Evolutionary conservation across 1,140 invertebrate species (phyloP), one percentile per base, ranked within the genome.

Genomic region (Drosophila erecta): DNA sequence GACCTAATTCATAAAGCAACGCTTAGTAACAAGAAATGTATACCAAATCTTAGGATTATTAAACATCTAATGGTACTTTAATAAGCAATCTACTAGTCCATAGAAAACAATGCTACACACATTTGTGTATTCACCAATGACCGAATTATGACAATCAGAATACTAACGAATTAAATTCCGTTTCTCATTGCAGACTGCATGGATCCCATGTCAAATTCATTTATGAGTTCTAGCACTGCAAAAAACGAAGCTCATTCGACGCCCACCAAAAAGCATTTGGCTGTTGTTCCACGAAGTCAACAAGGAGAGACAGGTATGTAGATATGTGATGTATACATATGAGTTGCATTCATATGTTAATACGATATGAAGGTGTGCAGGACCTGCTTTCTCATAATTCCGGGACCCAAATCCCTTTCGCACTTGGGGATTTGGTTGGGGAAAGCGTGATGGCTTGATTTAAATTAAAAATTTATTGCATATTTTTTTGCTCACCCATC

Each of bases 401-500:
- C 38, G 35, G 35, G 15, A 30, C 57, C 41, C 57, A 47, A 74
- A 64, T 49, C 51, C 67, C 64, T 14, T 49, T 57, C 24, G 35
- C 43, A 17, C 43, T 30, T 62, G 62, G 35, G 20, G 22, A 8
- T 35, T 37, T 27, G 15, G 37, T 11, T 17, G 24, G 46, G 22
- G 46, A 5, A 35, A 22, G 35, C 40, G 61, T 64, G 76, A 76
- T 84, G 72, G 76, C 84, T 87, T 87, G 84, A 84, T 87, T 87
- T 87, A 87, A 87, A 87, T 87, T 89, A 89, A 87, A 87, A 87
- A 87, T 87, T 74, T 87, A 87, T 87, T 87, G 84, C 84, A 89
- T 84, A 89, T 86, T 83, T 87, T 47, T 87, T 79, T 89, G 79
- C 65, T 73, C 50, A 59, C 22, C 64, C 47, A 46, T 71, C 60